phyloP scores from a whole-genome alignment of 2,113 vertebrate species.

The Chionomys nivalis region DNA sequence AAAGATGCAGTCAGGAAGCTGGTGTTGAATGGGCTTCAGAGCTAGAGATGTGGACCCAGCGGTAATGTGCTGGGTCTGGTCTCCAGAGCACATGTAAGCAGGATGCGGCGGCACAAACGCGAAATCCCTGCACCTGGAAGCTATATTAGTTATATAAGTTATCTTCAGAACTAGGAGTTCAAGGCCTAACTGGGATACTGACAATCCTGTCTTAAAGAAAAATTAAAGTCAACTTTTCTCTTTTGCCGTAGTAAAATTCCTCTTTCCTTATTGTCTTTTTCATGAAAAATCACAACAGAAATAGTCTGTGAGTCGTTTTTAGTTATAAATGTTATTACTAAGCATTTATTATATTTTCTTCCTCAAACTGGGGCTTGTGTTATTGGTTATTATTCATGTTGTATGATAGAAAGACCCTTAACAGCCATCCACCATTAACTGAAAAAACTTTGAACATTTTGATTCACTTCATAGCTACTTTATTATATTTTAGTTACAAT shows the following conservation, averaged over 20 bases:
- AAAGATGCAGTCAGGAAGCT: not conserved
- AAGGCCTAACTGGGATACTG: not conserved
- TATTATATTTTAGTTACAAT: constrained; percentile 35
- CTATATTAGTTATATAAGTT: too few relatives aligned
- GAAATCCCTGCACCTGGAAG: not conserved
- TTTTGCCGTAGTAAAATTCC: not conserved
- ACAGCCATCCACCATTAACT: not conserved
- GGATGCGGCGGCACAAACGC: too few relatives aligned
- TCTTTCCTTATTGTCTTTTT: not conserved
- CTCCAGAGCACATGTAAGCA: not conserved
- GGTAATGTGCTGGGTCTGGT: not conserved
- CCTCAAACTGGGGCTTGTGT: not conserved
- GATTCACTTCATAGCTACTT: not conserved
- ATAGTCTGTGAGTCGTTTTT: not conserved
- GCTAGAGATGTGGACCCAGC: too few relatives aligned
- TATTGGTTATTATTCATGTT: not conserved
- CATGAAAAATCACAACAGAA: not conserved
- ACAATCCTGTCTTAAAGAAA: not conserved
- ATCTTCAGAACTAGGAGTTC: not conserved
- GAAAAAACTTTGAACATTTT: not conserved
- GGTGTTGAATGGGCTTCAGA: not conserved
- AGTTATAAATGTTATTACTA: not conserved
- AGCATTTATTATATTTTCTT: not conserved
- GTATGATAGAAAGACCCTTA: not conserved
- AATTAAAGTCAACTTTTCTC: not conserved